These are phyloP conservation scores for Byasa hedistus DNA, from an alignment of 2,888 invertebrate genomes.

Conservation along the genomic window DNA sequence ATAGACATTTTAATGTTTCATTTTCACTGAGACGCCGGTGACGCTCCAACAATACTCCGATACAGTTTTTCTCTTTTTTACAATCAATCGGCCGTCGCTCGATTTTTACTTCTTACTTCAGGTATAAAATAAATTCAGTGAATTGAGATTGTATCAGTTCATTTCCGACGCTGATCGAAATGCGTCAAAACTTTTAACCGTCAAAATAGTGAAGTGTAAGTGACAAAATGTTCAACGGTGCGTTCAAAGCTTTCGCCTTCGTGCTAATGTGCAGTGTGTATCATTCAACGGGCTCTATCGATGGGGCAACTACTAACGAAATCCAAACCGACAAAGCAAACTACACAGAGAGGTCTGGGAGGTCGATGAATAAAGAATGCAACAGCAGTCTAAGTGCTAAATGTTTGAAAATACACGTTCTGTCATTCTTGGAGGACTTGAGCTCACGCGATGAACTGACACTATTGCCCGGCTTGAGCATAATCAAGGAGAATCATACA, in stretches of 20 bases:
- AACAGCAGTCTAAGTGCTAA: constrained; percentile 80
- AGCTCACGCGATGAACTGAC: constrained; percentile 85
- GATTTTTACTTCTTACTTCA: constrained; percentile 51
- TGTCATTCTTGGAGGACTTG: constrained; percentile 87
- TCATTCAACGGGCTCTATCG: constrained; percentile 50
- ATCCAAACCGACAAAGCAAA: constrained; percentile 36
- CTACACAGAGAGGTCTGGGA: constrained; percentile 54
- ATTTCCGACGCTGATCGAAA: constrained; percentile 50
- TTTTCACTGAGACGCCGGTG: neutral
- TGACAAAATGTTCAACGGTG: constrained; percentile 58
- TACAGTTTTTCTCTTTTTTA: constrained; percentile 55
- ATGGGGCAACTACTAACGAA: constrained; percentile 52
- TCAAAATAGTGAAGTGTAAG: constrained; percentile 33
- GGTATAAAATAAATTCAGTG: constrained; percentile 68
- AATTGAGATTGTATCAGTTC: constrained; percentile 54
- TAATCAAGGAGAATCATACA: constrained; percentile 82
- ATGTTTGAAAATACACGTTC: constrained; percentile 88
- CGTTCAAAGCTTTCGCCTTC: constrained; percentile 42
- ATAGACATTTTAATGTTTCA: constrained; percentile 34
- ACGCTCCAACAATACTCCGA: constrained; percentile 50
- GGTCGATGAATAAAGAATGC: constrained; percentile 67
- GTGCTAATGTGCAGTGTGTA: constrained; percentile 51
- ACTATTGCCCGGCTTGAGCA: constrained; percentile 87
- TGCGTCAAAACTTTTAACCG: constrained; percentile 41
- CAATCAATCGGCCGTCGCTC: constrained; percentile 45